Conservation (phyloP, 1,140 invertebrate species). For the Sycobia sp. region DNA sequence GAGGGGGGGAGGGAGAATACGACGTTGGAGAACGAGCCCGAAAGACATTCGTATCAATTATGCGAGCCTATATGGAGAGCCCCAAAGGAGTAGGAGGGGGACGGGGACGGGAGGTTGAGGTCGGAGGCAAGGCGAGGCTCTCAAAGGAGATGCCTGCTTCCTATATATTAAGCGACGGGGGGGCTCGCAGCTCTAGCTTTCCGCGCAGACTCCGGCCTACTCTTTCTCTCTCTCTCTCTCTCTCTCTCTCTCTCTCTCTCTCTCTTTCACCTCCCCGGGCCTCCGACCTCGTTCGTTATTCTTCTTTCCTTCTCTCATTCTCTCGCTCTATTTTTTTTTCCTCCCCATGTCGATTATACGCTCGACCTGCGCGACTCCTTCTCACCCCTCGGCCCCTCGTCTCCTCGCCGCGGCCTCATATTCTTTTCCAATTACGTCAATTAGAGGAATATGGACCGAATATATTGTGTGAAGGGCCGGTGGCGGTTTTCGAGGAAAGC, state of each 20-base stretch:
- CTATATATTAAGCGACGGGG: constrained; percentile 56
- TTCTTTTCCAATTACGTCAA: constrained; percentile 42
- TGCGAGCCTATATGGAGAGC: constrained; percentile 47
- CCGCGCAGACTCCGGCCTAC: not conserved
- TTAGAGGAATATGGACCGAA: constrained; percentile 45
- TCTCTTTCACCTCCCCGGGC: too few relatives aligned
- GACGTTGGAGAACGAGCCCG: constrained; percentile 48
- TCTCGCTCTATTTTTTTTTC: too few relatives aligned
- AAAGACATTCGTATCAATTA: constrained; percentile 63
- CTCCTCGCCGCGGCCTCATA: not conserved
- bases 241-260: not conserved
- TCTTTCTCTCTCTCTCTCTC: not conserved
- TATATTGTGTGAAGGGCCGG: too few relatives aligned
- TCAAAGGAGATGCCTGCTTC: constrained; percentile 45
- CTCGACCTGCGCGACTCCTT: too few relatives aligned
- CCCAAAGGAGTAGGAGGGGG: too few relatives aligned
- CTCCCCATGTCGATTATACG: too few relatives aligned
- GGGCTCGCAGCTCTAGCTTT: constrained; percentile 26
- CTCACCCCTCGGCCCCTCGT: not conserved
- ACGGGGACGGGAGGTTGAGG: too few relatives aligned
- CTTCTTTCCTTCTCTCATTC: too few relatives aligned
- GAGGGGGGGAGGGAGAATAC: constrained; percentile 31
- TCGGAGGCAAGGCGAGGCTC: constrained; percentile 42
- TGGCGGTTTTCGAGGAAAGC: constrained; percentile 21
- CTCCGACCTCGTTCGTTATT: too few relatives aligned